Evolutionary conservation across 1,140 invertebrate genomes (phyloP).

Genomic region (Drosophila takahashii): DNA sequence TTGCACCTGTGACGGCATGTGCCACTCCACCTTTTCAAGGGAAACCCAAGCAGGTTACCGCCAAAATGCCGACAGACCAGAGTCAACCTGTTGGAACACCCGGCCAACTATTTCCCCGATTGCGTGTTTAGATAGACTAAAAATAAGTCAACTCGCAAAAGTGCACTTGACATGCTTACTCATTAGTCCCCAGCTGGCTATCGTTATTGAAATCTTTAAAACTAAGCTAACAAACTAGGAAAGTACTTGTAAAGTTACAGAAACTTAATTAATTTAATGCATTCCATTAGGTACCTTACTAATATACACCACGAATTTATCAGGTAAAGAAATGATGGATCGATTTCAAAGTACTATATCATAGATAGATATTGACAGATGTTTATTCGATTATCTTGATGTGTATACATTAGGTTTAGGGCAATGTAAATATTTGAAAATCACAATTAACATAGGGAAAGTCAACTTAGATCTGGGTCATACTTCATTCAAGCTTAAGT

Average conservation of each 20-base stretch:
- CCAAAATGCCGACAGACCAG: conserved; percentile 56
- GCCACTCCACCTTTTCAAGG: conserved; percentile 30
- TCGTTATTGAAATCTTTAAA: conserved; percentile 13
- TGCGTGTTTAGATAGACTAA: conserved; percentile 41
- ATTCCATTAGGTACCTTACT: background rate
- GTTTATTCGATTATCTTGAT: conserved; percentile 6
- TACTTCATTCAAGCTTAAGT: background rate
- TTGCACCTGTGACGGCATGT: conserved; percentile 74
- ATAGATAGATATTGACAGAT: conserved; percentile 5
- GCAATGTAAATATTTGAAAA: background rate
- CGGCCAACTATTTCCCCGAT: conserved; percentile 35
- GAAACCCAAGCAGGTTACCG: conserved; percentile 48
- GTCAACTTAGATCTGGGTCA: background rate
- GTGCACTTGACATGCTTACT: conserved; percentile 25
- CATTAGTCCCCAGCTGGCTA: conserved; percentile 24
- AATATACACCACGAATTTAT: background rate
- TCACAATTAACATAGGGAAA: background rate
- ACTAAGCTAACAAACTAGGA: background rate
- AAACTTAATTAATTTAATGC: conserved; percentile 18
- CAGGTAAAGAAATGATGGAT: conserved; percentile 15
- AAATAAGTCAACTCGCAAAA: conserved; percentile 11
- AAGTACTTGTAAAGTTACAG: background rate
- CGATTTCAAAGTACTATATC: background rate
- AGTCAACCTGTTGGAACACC: conserved; percentile 66
- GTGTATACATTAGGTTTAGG: background rate